Evolutionary conservation across 2,113 vertebrate genomes (phyloP), one percentile per base, ranked within the genome.

Genomic region (Pholis gunnellus): DNA sequence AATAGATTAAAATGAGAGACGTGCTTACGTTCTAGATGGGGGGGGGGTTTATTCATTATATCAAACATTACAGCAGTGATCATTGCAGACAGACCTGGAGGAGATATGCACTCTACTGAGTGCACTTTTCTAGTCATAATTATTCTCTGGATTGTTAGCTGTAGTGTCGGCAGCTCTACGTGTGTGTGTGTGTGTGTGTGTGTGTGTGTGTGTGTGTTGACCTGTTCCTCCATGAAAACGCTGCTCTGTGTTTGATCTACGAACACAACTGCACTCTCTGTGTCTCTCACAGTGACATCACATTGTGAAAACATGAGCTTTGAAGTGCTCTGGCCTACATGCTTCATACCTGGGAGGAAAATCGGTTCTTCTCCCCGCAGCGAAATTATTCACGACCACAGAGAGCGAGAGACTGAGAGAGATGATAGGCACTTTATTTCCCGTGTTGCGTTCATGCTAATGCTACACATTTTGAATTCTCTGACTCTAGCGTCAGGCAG

Each of bases 331-430:
- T 36, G 65, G 59, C 65, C 82, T n/a, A 29, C 44, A 57, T 46
- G 69, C 56, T 34, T 61, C 75, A 66, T 74, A 76, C 78, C 86
- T 82, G 42, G 29, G 5, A 81, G 70, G 56, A 75, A 60, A 84
- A 72, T 70, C 42, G 78, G 81, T 60, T 57, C 63, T 6, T 34
- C 54, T 29, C 31, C 64, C 69, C 6, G 69, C 50, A 48, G 74
- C 66, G 52, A 65, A 81, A 84, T 84, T 71, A 78, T 88, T 88
- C 78, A 88, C 65, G 69, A 77, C 15, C 40, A 6, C 54, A 1
- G 20, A 67, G 60, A 72, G n/a, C n/a, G 44, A 64, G 56, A 40
- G 17, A 42, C 7, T 9, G 20, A 22, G n/a, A 34, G 57, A 61
- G 40, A 75, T 56, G 15, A 34, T 7, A 25, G 15, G 56, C 34